Percentiles rank a stretch among this genome's conserved stretches.
phyloP scores from a whole-genome alignment of 2,797 vertebrate species.

The Danio jaintianensis region DNA sequence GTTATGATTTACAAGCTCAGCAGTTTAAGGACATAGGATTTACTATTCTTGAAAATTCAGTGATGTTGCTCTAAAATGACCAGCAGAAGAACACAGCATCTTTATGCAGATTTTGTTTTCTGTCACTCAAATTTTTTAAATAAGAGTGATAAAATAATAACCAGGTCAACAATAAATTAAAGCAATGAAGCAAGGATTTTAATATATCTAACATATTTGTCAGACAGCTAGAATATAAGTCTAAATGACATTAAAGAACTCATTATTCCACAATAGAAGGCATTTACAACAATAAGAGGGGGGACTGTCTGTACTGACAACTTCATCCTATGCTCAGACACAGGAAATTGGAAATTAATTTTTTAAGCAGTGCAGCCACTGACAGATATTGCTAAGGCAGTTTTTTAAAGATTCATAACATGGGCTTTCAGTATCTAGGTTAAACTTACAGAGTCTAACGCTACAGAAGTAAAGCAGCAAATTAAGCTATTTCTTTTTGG shows the following conservation, averaged over 20 bases:
- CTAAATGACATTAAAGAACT: background rate
- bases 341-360: conserved; percentile 70
- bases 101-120: background rate
- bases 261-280: conserved; percentile 15
- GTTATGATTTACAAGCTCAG: conserved; percentile 8
- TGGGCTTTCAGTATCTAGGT: conserved; percentile 65
- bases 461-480: background rate
- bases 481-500: background rate
- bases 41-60: background rate
- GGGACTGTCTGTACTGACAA: conserved; percentile 35
- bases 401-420: conserved; percentile 77
- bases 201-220: conserved; percentile 5
- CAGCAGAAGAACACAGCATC: background rate
- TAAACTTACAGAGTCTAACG: conserved; percentile 42
- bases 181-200: background rate
- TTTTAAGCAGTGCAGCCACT: conserved; percentile 67
- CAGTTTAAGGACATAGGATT: background rate
- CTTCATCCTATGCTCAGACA: conserved; percentile 35
- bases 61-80: background rate
- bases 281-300: background rate
- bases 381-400: conserved; percentile 65
- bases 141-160: background rate
- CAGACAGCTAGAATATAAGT: conserved; percentile 1
- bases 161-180: background rate
- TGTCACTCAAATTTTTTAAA: background rate